A percentile compares a stretch with the other conserved stretches of the same genome.
phyloP scores from a whole-genome alignment of 2,113 vertebrate species.

The Pteropus alecto region DNA sequence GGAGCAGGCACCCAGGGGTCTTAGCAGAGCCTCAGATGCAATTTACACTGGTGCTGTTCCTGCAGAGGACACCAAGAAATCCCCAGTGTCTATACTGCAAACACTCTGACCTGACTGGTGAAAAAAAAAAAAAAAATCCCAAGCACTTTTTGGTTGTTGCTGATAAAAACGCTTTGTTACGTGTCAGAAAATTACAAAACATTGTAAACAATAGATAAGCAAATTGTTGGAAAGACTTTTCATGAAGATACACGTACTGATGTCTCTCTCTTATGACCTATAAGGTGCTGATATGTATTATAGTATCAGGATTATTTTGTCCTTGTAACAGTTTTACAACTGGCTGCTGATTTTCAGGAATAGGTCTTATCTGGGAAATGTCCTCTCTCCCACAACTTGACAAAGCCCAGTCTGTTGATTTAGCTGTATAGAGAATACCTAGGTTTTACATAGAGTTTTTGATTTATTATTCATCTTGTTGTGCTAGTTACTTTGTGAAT shows the following conservation, averaged over 20 bases:
- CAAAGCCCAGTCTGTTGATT: neutral
- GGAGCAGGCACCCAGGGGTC: neutral
- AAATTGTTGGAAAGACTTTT: neutral
- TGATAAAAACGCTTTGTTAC: neutral
- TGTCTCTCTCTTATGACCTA: neutral
- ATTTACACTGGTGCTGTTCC: rapidly evolving
- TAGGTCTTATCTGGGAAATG: neutral
- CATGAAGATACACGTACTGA: neutral
- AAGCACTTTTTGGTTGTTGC: neutral
- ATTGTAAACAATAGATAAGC: neutral
- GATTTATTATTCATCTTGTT: neutral
- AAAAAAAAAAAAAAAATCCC: neutral
- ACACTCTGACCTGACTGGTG: neutral
- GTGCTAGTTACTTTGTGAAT: neutral
- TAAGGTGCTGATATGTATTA: neutral
- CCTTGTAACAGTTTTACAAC: neutral
- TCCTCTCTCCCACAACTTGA: neutral
- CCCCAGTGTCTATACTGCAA: neutral
- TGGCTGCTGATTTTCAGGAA: neutral
- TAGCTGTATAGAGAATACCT: neutral
- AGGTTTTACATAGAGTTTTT: neutral
- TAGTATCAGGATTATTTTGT: rapidly evolving
- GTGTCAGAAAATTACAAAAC: neutral
- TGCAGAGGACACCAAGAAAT: neutral
- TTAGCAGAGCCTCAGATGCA: neutral